Conservation (phyloP, 2,888 invertebrate genomes). For the Polydesmus complanatus region DNA sequence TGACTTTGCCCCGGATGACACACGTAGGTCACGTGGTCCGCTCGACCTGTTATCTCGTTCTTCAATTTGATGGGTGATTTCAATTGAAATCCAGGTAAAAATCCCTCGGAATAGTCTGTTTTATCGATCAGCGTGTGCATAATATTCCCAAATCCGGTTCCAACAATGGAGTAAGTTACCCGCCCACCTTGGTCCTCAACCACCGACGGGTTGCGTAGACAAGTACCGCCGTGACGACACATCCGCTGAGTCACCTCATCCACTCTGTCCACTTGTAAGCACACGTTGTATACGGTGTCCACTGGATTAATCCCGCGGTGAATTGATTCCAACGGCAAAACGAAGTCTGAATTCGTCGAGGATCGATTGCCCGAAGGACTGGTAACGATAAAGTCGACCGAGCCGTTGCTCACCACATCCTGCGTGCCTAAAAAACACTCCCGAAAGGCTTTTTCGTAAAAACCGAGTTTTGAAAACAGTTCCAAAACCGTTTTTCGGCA, state of each 20-base stretch:
- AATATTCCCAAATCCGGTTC: constrained; percentile 35
- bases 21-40: constrained; percentile 36
- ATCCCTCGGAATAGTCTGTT: constrained; percentile 29
- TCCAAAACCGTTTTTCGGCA: background rate
- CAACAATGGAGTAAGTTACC: constrained; percentile 30
- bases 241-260: constrained; percentile 23
- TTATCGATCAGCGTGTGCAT: constrained; percentile 35
- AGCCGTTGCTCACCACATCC: background rate
- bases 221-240: constrained; percentile 23
- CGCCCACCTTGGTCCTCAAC: constrained; percentile 27
- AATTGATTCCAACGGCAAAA: background rate
- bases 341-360: background rate
- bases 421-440: background rate
- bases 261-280: constrained; percentile 31
- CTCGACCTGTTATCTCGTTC: constrained; percentile 22
- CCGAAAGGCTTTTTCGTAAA: background rate
- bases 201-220: constrained; percentile 25
- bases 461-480: background rate
- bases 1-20: constrained; percentile 29
- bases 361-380: background rate
- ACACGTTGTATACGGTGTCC: constrained; percentile 34
- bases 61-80: background rate
- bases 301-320: background rate
- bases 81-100: constrained; percentile 32
- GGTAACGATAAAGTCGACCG: background rate